Evolutionary conservation across 35 echinoderm and acorn worm species (phyloP).

Genomic region (Acanthaster planci): DNA sequence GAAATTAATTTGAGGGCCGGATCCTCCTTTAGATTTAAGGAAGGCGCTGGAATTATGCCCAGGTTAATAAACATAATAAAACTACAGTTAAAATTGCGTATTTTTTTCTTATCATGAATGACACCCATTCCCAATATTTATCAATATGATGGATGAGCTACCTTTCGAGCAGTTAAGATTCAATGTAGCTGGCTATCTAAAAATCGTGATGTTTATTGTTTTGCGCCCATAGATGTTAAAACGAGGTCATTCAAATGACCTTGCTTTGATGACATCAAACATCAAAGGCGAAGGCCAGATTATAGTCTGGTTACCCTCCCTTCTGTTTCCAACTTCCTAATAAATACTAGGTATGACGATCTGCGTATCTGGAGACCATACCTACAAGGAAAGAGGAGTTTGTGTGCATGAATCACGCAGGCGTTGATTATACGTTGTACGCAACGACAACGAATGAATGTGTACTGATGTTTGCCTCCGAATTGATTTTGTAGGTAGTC

Average conservation of each 20-base stretch:
- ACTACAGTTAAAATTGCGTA: too few relatives aligned
- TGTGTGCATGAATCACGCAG: too few relatives aligned
- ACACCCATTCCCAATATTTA: too few relatives aligned
- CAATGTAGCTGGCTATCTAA: too few relatives aligned
- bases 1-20: too few relatives aligned
- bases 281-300: background rate
- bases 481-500: background rate
- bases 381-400: conserved; percentile 3
- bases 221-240: background rate
- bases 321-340: background rate
- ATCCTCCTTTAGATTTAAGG: too few relatives aligned
- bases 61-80: too few relatives aligned
- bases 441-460: background rate
- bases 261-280: conserved; percentile 13
- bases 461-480: background rate
- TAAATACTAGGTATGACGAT: background rate
- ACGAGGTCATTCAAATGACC: conserved; percentile 9
- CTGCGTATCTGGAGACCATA: background rate
- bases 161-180: too few relatives aligned
- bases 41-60: too few relatives aligned
- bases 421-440: too few relatives aligned
- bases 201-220: background rate
- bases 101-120: too few relatives aligned
- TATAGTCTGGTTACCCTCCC: background rate
- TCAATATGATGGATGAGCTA: too few relatives aligned